Percentiles rank a stretch among this genome's conserved stretches.
phyloP scores from a whole-genome alignment of 1,140 invertebrate species.

The Calosoma granatense region DNA sequence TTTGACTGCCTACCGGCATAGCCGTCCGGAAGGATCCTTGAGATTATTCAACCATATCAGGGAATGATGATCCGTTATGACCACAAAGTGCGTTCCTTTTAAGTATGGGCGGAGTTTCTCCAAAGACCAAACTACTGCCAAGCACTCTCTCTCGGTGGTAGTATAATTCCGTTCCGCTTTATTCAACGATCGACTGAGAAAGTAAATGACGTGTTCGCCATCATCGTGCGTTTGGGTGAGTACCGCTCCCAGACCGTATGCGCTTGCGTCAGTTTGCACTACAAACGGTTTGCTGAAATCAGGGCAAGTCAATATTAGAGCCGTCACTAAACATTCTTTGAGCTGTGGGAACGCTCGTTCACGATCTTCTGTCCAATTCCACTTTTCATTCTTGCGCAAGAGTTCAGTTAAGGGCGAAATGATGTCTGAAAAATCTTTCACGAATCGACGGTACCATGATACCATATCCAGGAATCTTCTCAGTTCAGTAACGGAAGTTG shows the following conservation, averaged over 20 bases:
- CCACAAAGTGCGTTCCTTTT: conserved; percentile 32
- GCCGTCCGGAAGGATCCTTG: conserved; percentile 32
- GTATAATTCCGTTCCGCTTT: conserved; percentile 33
- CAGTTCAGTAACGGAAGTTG: conserved; percentile 30
- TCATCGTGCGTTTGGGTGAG: conserved; percentile 17
- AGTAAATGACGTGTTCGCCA: conserved; percentile 18
- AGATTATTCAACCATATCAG: conserved; percentile 36
- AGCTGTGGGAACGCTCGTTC: too few relatives aligned
- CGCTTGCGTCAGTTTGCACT: conserved; percentile 20
- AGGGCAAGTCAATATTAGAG: conserved; percentile 19
- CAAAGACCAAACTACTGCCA: conserved; percentile 34
- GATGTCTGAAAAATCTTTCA: conserved; percentile 24
- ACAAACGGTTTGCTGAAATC: conserved; percentile 14
- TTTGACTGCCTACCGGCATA: too few relatives aligned
- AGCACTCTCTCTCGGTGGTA: conserved; percentile 32
- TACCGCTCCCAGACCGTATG: too few relatives aligned
- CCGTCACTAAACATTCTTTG: conserved; percentile 14
- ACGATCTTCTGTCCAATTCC: conserved; percentile 5
- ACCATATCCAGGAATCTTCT: conserved; percentile 30
- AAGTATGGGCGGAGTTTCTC: conserved; percentile 32
- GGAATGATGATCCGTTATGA: conserved; percentile 38
- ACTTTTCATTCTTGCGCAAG: conserved; percentile 14
- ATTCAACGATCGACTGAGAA: conserved; percentile 26
- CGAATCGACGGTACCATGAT: conserved; percentile 32
- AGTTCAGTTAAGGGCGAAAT: conserved; percentile 26